Percentiles rank a stretch among this genome's conserved stretches.
Conservation (phyloP, 2,797 vertebrate species). For the Glossophaga mutica region DNA sequence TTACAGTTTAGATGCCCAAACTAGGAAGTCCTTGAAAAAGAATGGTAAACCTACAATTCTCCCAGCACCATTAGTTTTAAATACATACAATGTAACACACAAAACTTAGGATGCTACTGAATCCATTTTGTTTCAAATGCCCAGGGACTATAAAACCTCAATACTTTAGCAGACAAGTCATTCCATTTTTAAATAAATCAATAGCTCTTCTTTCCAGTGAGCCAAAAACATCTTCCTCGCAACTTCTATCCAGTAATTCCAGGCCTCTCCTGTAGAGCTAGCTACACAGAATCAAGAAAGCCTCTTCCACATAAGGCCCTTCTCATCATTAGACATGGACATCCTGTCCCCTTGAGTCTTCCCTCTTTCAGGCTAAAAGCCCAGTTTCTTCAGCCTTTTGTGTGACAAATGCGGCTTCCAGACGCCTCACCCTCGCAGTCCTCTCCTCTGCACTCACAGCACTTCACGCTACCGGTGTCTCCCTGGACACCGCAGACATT, state of each 20-base stretch:
- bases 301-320: neutral
- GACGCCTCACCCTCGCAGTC: neutral
- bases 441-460: neutral
- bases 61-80: neutral
- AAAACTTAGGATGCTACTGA: neutral
- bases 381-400: neutral
- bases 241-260: neutral
- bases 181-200: neutral
- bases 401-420: neutral
- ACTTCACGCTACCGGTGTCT: neutral
- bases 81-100: neutral
- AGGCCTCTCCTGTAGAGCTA: neutral
- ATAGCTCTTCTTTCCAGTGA: neutral
- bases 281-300: neutral
- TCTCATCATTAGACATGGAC: neutral
- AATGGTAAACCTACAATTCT: neutral
- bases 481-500: neutral
- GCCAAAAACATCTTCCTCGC: neutral
- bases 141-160: neutral
- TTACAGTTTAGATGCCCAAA: neutral
- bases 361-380: neutral
- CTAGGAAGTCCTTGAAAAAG: neutral
- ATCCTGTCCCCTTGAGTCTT: neutral
- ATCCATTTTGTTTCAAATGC: conserved; percentile 19
- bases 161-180: neutral